phyloP scores from a whole-genome alignment of 1,140 invertebrate species.

The Drosophila pruinosa region DNA sequence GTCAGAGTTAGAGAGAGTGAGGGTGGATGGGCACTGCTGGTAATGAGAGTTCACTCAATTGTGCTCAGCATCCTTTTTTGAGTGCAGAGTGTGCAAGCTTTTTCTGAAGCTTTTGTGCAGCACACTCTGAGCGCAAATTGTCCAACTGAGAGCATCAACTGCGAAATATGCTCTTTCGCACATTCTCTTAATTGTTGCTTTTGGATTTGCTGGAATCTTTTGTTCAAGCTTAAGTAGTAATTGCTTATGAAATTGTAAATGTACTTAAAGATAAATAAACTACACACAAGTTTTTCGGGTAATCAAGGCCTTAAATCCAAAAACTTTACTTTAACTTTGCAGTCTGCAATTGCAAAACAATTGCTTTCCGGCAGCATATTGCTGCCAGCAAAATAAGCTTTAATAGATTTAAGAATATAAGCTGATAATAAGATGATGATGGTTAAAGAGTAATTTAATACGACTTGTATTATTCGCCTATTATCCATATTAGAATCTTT shows the following conservation, averaged over 20 bases:
- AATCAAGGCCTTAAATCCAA: not conserved
- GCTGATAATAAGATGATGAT: not conserved
- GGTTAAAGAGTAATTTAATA: not conserved
- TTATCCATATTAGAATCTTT: too few relatives aligned
- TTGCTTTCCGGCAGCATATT: not conserved
- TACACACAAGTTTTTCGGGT: not conserved
- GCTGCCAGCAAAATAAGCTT: not conserved
- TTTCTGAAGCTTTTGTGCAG: slow-evolving; percentile 23
- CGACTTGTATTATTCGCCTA: too few relatives aligned
- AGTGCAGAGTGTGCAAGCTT: slow-evolving; percentile 30
- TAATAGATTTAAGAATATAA: not conserved
- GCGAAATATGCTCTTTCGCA: not conserved
- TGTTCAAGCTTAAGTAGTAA: slow-evolving; percentile 9
- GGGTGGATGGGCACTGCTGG: not conserved
- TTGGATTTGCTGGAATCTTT: not conserved
- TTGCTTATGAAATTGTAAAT: slow-evolving; percentile 12
- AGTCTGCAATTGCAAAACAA: not conserved
- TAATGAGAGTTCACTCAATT: not conserved
- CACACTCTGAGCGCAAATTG: slow-evolving; percentile 13
- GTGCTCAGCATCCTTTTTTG: slow-evolving; percentile 47
- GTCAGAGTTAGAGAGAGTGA: not conserved
- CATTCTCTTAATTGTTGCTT: slow-evolving; percentile 4
- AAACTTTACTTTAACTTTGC: not conserved
- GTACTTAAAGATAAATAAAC: not conserved
- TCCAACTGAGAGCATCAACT: not conserved